A percentile compares a stretch with the other conserved stretches of the same genome.
Conservation (phyloP, 1,140 invertebrate genomes). For the Zaprionus nigranus region DNA sequence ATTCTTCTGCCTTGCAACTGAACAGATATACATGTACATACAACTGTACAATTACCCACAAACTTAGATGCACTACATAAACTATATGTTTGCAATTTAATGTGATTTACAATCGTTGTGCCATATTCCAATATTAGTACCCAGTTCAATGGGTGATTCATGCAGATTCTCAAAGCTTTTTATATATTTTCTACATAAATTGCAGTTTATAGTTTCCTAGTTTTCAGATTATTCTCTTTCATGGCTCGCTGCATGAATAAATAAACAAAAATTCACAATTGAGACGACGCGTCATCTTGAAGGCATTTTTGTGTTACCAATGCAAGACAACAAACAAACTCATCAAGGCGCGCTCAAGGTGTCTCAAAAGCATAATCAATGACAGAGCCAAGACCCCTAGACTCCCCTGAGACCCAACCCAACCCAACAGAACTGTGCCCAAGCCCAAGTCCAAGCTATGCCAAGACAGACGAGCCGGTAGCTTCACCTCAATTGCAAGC, state of each 20-base stretch:
- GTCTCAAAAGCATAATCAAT: slow-evolving; percentile 13
- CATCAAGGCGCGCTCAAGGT: slow-evolving; percentile 11
- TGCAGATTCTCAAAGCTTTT: neutral
- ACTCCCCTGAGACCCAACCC: neutral
- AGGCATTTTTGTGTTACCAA: slow-evolving; percentile 7
- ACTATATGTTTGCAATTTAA: neutral
- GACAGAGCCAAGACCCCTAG: neutral
- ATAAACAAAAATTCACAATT: slow-evolving; percentile 2
- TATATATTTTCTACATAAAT: neutral
- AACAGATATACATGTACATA: neutral
- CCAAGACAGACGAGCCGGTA: neutral
- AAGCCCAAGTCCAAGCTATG: neutral
- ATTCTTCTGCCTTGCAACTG: neutral
- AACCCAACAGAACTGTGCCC: neutral
- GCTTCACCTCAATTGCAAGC: slow-evolving; percentile 11
- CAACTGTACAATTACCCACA: neutral
- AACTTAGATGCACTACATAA: neutral
- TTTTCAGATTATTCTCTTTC: neutral
- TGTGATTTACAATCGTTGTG: neutral
- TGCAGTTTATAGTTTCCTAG: neutral
- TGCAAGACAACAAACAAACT: slow-evolving; percentile 7
- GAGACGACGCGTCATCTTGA: slow-evolving; percentile 1
- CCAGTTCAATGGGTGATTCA: too few species aligned
- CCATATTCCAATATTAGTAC: neutral
- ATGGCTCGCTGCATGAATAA: neutral